Base-by-base conservation (phyloP, 2,113 vertebrate species). In the Chascanopsetta lugubris region DNA sequence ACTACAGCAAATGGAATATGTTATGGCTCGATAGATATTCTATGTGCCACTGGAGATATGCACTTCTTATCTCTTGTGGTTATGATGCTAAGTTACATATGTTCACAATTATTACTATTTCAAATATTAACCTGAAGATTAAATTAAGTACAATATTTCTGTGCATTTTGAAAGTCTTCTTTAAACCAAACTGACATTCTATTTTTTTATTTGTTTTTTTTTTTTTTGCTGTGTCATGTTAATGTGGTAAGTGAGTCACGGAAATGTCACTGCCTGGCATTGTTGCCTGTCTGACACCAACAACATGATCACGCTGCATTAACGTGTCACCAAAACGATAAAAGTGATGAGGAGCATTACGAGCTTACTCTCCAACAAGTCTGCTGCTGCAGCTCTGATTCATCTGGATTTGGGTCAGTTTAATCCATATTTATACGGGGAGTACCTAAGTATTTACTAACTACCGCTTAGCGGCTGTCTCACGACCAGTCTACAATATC, bases 371-470 rank as follows among this genome's bases (percentile, higher is more conserved):
- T 49, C 29, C 18, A 27, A 58, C 43, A 8, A 40, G 63, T 70
- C 54, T 63, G 17, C 55, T 57, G 38, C n/a, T 49, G 18, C 21
- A 12, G 12, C 24, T 55, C 53, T 56, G 55, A 50, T 55, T 43
- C 26, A 63, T 73, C 53, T 57, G 20, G 45, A 51, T 58, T 50
- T 50, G 48, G 24, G 48, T 22, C 21, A 67, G n/a, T 69, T 54
- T 54, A 46, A 65, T 74, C 45, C 45, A 61, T 47, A 43, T 69
- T 74, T 30, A 68, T 40, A 51, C 62, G 68, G 22, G 36, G 55
- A 72, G 21, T 40, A 55, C 36, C 29, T 21, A 18, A 65, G 34
- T 47, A 55, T 24, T 67, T 49, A 18, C 36, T 48, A 49, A 48
- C 3, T 56, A 9, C 68, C 65, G 59, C 8, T 30, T 36, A 30